These are phyloP conservation scores for Rhabdomys pumilio DNA, from an alignment of 2,797 vertebrate genomes.

Conservation along the genomic window DNA sequence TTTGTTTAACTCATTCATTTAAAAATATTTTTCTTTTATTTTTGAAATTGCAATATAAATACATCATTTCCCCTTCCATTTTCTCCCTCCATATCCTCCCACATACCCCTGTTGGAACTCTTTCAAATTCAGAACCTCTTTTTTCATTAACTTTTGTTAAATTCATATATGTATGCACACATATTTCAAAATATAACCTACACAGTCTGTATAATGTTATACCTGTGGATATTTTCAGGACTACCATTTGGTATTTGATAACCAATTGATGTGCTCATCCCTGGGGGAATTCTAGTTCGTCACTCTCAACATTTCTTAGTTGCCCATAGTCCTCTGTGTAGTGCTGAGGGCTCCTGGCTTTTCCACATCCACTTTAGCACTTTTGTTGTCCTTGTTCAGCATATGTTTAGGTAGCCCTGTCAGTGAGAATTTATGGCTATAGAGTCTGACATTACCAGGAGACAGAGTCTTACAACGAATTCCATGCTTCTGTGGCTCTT, in stretches of 20 bases:
- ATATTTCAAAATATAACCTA: background rate
- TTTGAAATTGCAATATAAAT: background rate
- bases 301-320: background rate
- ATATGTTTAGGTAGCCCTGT: background rate
- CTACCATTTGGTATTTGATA: background rate
- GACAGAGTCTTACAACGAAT: background rate
- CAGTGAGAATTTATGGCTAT: background rate
- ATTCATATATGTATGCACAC: background rate
- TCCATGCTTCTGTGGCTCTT: background rate
- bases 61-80: too few relatives aligned
- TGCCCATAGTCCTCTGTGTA: background rate
- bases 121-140: background rate
- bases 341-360: background rate
- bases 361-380: background rate
- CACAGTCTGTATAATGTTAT: background rate
- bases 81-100: background rate
- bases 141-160: background rate
- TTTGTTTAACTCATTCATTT: background rate
- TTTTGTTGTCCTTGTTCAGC: background rate
- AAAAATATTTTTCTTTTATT: background rate
- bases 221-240: background rate
- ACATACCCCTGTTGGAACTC: background rate
- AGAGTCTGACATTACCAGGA: background rate
- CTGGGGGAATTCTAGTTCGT: background rate
- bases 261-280: background rate